Percentiles rank a stretch among this genome's conserved stretches.
These are phyloP conservation scores for Plebejus argus DNA, from an alignment of 2,888 invertebrate species.

Conservation along the genomic window DNA sequence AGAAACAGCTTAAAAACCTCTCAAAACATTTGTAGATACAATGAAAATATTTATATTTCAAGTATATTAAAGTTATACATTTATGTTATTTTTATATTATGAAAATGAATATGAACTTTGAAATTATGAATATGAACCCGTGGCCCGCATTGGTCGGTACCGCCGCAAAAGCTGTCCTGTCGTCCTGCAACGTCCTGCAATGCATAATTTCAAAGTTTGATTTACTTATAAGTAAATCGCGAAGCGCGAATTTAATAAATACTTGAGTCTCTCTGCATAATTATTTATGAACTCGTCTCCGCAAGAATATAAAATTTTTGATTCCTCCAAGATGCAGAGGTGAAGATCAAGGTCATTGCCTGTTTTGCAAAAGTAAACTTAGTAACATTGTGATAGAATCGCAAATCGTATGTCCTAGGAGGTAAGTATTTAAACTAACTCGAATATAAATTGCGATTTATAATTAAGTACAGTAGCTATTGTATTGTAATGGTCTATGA, in stretches of 20 bases:
- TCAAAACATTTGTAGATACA: neutral
- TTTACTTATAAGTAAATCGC: no score
- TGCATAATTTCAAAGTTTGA: no score
- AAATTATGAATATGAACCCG: neutral
- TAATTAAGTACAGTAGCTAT: neutral
- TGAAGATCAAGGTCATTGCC: constrained; percentile 13
- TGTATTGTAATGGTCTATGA: neutral
- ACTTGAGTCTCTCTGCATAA: neutral
- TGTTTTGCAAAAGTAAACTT: neutral
- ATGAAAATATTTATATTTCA: neutral
- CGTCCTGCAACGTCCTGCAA: no score
- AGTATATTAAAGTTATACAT: neutral
- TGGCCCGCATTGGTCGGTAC: no score
- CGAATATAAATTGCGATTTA: constrained; percentile 17
- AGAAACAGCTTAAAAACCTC: neutral
- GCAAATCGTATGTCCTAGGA: neutral
- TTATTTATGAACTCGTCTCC: neutral
- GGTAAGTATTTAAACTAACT: neutral
- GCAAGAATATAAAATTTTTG: neutral
- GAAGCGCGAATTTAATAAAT: neutral
- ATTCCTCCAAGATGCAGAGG: constrained; percentile 7
- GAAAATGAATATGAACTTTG: neutral
- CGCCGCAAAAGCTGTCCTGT: no score
- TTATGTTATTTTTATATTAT: neutral
- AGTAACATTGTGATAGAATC: neutral